Conservation (phyloP, 92 coral and sea anemone species). For the Paragorgia papillata region DNA sequence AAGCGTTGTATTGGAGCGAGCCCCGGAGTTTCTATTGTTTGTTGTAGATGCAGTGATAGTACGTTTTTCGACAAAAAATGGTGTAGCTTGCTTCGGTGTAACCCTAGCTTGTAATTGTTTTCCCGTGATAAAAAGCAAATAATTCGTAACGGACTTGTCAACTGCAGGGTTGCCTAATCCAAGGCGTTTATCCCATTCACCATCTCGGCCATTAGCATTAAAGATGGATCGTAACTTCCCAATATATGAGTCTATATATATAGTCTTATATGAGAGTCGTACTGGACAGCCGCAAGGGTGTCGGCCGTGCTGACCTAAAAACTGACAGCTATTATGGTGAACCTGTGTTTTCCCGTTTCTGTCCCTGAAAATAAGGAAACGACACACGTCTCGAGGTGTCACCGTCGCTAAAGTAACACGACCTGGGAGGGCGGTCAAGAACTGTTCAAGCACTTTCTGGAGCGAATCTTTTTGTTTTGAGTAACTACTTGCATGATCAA, state of each 20-base stretch:
- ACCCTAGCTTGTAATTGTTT: too few relatives aligned
- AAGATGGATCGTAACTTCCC: conserved; percentile 47
- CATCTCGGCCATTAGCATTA: conserved; percentile 51
- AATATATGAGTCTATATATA: too few relatives aligned
- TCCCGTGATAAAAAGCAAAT: too few relatives aligned
- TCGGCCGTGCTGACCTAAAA: conserved; percentile 38
- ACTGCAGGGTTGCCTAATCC: conserved; percentile 57
- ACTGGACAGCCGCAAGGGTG: conserved; percentile 44
- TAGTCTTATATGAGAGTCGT: conserved; percentile 45
- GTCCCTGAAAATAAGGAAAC: conserved; percentile 54
- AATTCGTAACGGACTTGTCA: conserved; percentile 40
- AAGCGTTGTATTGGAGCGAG: conserved; percentile 15
- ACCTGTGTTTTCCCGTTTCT: conserved; percentile 55
- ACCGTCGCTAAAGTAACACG: conserved; percentile 25
- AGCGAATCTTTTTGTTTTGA: too few relatives aligned
- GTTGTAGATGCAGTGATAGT: conserved; percentile 12
- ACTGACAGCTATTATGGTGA: too few relatives aligned
- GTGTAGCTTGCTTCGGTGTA: too few relatives aligned
- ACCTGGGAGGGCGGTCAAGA: conserved; percentile 27
- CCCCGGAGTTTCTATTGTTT: not conserved
- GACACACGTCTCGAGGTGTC: too few relatives aligned
- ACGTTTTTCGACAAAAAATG: too few relatives aligned
- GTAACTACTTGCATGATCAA: conserved; percentile 33
- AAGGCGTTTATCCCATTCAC: conserved; percentile 54
- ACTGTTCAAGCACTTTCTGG: too few relatives aligned